These are phyloP conservation scores for Archivesica marissinica DNA, from an alignment of 1,140 invertebrate genomes.

Conservation along the genomic window DNA sequence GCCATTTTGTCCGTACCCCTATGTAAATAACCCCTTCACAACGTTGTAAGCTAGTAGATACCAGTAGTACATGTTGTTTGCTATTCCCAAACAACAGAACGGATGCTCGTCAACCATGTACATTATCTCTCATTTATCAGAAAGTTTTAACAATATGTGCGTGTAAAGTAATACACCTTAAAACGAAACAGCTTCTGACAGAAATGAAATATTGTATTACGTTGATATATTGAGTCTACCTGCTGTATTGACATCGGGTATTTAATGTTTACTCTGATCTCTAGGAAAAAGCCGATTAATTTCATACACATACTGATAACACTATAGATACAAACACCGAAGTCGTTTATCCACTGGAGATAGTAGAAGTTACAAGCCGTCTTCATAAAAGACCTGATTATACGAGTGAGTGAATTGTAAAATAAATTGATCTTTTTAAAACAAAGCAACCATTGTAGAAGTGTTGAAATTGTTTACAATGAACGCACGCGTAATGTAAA, in stretches of 20 bases:
- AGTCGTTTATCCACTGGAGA: background rate
- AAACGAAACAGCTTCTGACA: slow-evolving; percentile 30
- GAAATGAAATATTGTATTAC: slow-evolving; percentile 55
- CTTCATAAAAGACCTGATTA: slow-evolving; percentile 33
- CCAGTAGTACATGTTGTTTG: background rate
- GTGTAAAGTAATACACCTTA: slow-evolving; percentile 52
- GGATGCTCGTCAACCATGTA: background rate
- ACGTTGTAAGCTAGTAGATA: background rate
- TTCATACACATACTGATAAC: slow-evolving; percentile 36
- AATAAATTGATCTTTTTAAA: slow-evolving; percentile 32
- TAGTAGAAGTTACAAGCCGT: slow-evolving; percentile 2
- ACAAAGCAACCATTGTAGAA: slow-evolving; percentile 24
- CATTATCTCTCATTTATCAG: slow-evolving; percentile 16
- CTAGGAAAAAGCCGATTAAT: slow-evolving; percentile 9
- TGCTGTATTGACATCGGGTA: slow-evolving; percentile 12
- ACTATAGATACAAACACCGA: slow-evolving; percentile 14
- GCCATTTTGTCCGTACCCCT: background rate
- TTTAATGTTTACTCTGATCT: slow-evolving; percentile 30
- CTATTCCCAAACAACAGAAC: background rate
- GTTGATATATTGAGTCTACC: slow-evolving; percentile 35
- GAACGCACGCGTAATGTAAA: slow-evolving; percentile 22
- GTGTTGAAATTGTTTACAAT: slow-evolving; percentile 46
- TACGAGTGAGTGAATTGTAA: slow-evolving; percentile 5
- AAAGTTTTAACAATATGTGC: slow-evolving; percentile 21
- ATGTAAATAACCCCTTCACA: background rate